These are phyloP conservation scores for Trichonephila inaurata DNA, from an alignment of 1,140 invertebrate genomes.

Conservation along the genomic window DNA sequence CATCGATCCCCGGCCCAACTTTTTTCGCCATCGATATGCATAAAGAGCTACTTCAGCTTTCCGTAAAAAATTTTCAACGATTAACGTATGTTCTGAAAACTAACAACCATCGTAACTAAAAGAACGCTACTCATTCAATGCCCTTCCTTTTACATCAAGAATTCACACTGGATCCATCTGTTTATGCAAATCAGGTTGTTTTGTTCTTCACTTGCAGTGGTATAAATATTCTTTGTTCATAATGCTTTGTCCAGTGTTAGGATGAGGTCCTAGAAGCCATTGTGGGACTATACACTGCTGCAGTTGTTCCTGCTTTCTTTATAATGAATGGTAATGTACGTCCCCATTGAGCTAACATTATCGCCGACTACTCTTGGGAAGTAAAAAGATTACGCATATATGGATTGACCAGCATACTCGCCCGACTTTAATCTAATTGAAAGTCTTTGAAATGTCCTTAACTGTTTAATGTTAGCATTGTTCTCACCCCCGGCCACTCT, in stretches of 20 bases:
- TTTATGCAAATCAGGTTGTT: too few species aligned
- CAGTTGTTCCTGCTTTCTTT: background rate
- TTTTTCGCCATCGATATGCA: background rate
- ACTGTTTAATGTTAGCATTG: background rate
- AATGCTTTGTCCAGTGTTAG: background rate
- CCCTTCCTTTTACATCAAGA: background rate
- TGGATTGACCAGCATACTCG: background rate
- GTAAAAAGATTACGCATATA: background rate
- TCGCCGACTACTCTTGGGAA: background rate
- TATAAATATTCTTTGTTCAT: background rate
- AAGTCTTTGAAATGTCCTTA: background rate
- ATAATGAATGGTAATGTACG: background rate
- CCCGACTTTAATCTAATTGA: background rate
- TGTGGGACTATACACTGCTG: background rate
- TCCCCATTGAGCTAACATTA: background rate
- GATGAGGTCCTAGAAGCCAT: background rate
- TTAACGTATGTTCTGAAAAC: background rate
- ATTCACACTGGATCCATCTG: background rate
- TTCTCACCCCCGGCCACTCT: background rate
- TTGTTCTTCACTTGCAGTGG: background rate
- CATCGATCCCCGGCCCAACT: background rate
- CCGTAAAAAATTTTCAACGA: background rate
- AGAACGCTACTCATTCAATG: background rate
- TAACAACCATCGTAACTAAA: background rate
- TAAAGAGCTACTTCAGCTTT: background rate